Percentiles rank a stretch among this genome's conserved stretches.
phyloP scores from a whole-genome alignment of 2,888 invertebrate species.

The Globia sparganii region DNA sequence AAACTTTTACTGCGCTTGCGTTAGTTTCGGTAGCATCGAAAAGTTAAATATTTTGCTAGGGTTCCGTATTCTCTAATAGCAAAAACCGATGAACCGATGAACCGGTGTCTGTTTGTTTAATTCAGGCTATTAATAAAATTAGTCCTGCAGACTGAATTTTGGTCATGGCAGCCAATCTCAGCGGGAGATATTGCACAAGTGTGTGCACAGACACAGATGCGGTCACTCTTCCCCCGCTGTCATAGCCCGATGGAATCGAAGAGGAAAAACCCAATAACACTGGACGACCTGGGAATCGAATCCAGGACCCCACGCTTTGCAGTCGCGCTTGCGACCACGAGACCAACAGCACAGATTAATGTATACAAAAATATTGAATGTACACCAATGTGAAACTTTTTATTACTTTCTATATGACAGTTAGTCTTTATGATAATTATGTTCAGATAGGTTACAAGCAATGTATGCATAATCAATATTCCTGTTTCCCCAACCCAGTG shows the following conservation, averaged over 20 bases:
- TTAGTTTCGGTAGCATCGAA: not conserved
- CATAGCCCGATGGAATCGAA: too few relatives aligned
- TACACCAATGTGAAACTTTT: too few relatives aligned
- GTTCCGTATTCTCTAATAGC: not conserved
- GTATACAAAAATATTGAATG: not conserved
- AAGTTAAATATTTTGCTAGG: not conserved
- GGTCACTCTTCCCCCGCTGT: too few relatives aligned
- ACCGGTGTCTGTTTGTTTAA: not conserved
- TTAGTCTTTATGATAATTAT: not conserved
- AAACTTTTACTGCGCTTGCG: not conserved
- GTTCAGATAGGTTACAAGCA: not conserved
- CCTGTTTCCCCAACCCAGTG: not conserved
- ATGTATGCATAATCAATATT: conserved; percentile 16
- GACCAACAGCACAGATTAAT: not conserved
- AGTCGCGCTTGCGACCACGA: not conserved
- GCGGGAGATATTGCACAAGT: too few relatives aligned
- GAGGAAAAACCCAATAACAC: too few relatives aligned
- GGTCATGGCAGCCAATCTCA: too few relatives aligned
- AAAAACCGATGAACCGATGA: not conserved
- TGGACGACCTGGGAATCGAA: too few relatives aligned
- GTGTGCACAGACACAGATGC: too few relatives aligned
- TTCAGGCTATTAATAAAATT: not conserved
- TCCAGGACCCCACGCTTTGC: not conserved
- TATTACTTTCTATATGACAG: not conserved
- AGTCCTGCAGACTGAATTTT: not conserved